Evolutionary conservation across 2,888 invertebrate species (phyloP).

Genomic region (Alsophila aescularia): DNA sequence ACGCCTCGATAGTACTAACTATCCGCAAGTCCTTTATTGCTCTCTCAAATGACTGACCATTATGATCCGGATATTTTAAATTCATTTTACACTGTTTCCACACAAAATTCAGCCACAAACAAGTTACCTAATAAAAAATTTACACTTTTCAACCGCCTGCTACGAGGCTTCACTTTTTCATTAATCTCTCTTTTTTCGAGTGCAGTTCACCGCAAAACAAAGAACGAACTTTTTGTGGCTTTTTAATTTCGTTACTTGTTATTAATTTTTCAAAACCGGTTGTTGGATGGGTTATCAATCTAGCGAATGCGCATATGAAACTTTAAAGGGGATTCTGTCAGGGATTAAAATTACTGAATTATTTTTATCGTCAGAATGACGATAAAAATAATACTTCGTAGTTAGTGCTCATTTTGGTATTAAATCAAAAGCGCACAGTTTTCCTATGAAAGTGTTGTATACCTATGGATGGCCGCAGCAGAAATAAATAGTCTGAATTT

Average conservation of each 20-base stretch:
- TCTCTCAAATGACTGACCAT: not conserved
- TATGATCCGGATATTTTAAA: not conserved
- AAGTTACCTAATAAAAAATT: conserved; percentile 34
- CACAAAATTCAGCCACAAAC: conserved; percentile 19
- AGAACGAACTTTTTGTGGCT: conserved; percentile 20
- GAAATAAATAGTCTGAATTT: no score
- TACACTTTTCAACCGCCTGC: conserved; percentile 23
- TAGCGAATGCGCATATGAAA: not conserved
- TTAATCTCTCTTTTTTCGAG: conserved; percentile 27
- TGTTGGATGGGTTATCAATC: conserved; percentile 9
- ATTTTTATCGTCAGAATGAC: no score
- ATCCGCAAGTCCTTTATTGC: no score
- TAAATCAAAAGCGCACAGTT: no score
- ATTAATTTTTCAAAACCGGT: conserved; percentile 10
- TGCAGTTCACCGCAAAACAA: conserved; percentile 24
- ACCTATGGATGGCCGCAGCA: no score
- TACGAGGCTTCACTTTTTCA: conserved; percentile 31
- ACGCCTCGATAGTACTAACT: no score
- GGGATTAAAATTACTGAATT: not conserved
- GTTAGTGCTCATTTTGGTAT: no score
- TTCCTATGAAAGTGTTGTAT: no score
- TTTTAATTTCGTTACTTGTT: conserved; percentile 9
- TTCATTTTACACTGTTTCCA: conserved; percentile 8
- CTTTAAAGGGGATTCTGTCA: not conserved
- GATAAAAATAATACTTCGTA: no score